Base-by-base conservation (phyloP, 2,113 vertebrate genomes). In the Pachycephala philippinensis region DNA sequence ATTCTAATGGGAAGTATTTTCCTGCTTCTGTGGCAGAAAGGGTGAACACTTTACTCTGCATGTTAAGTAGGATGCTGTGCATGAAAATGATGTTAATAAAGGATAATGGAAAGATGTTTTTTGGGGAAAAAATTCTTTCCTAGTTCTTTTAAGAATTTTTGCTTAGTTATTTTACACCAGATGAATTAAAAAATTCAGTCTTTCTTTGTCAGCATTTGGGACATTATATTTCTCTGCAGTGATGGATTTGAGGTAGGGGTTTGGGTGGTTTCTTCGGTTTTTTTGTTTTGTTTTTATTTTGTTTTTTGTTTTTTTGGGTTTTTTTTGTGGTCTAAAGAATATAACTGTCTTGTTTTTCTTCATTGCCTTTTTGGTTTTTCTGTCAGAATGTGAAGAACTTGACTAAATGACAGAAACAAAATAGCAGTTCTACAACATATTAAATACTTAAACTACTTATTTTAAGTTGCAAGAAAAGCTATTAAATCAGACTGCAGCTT, bases 341-440 rank as follows among this genome's bases (percentile, higher is more conserved):
- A 77, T 44, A 69, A 75, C 24, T 80, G 7, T n/a, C 52, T 88
- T 93, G 5, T 60, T 79, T 79, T 83, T 42, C 63, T 76, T 91
- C 47, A 47, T 74, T 76, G 47, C 35, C 26, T 94, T 27, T 78
- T 92, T 65, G 23, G 44, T 88, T 80, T 91, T 92, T 21, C 54
- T 93, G 59, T 84, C 90, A 90, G 56, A 61, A 84, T 86, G 49
- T 77, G 53, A 93, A 93, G 70, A 91, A 61, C 59, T 84, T 1
- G 7, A 85, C 37, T 87, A 87, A 95, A 96, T 50, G 42, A 84
- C 78, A 95, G 74, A 96, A 96, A 91, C 56, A 91, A 95, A 97
- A 87, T 40, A 84, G 26, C 57, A 82, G 39, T 88, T 93, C 88
- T 66, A 71, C 18, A 9, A 79, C 30, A 66, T 68, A 90, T 81